phyloP scores from a whole-genome alignment of 2,888 invertebrate species.

The Tortricodes alternella region DNA sequence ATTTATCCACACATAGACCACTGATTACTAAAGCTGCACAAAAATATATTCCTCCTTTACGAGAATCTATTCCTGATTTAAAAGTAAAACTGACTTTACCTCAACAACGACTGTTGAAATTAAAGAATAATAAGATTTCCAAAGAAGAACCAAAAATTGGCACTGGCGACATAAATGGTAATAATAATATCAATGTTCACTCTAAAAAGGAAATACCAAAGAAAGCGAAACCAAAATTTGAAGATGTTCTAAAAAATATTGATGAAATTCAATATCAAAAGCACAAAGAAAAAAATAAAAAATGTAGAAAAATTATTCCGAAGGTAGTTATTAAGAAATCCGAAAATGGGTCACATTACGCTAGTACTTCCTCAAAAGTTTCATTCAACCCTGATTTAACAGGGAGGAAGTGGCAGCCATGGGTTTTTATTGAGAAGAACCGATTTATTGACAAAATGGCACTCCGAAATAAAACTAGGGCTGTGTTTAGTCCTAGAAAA shows the following conservation, averaged over 20 bases:
- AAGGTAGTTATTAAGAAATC: constrained; percentile 79
- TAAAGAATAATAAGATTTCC: constrained; percentile 68
- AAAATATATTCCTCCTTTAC: constrained; percentile 78
- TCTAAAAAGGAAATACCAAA: constrained; percentile 51
- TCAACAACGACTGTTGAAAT: constrained; percentile 65
- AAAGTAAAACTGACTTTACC: constrained; percentile 75
- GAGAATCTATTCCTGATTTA: constrained; percentile 63
- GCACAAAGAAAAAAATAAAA: constrained; percentile 68
- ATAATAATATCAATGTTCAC: constrained; percentile 36
- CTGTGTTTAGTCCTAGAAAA: constrained; percentile 68
- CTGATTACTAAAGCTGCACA: constrained; percentile 77
- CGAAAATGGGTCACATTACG: constrained; percentile 73
- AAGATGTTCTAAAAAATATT: constrained; percentile 79
- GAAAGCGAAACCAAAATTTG: constrained; percentile 76
- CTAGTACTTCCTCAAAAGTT: constrained; percentile 60
- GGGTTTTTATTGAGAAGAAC: constrained; percentile 76
- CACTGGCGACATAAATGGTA: constrained; percentile 39
- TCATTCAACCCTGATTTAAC: constrained; percentile 72
- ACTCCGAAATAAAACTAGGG: constrained; percentile 62
- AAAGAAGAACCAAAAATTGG: constrained; percentile 61
- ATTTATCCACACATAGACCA: constrained; percentile 52
- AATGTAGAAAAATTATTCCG: constrained; percentile 63
- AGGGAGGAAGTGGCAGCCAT: constrained; percentile 79
- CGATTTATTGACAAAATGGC: constrained; percentile 76
- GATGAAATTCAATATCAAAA: constrained; percentile 74